phyloP scores from a whole-genome alignment of 2,888 invertebrate species.

The Dioctria linearis region DNA sequence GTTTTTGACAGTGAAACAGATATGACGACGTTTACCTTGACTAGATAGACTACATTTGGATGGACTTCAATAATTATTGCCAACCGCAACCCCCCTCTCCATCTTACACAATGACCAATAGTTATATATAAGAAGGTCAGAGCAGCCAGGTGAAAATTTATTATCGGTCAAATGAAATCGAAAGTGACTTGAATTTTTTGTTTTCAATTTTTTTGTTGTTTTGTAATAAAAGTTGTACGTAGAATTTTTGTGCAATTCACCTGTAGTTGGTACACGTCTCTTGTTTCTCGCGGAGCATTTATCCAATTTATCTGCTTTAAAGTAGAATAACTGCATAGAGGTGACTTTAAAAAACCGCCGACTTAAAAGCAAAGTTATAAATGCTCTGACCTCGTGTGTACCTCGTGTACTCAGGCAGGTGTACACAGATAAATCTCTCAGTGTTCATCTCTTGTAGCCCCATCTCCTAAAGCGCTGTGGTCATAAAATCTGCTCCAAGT shows the following conservation, averaged over 20 bases:
- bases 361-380: background rate
- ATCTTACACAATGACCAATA: background rate
- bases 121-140: constrained; percentile 31
- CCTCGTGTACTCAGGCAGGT: constrained; percentile 7
- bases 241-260: constrained; percentile 22
- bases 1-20: constrained; percentile 6
- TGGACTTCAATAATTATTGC: background rate
- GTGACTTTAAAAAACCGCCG: background rate
- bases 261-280: background rate
- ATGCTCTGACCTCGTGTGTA: constrained; percentile 7
- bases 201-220: too few relatives aligned
- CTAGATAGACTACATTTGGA: background rate
- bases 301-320: background rate
- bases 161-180: background rate
- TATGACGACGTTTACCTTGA: background rate
- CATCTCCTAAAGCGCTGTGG: background rate
- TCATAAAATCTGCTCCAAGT: constrained; percentile 15
- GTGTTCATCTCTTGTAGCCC: too few relatives aligned
- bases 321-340: background rate
- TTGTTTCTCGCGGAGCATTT: background rate
- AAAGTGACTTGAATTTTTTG: background rate
- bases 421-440: constrained; percentile 33
- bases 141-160: constrained; percentile 45
- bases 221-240: background rate
- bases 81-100: too few relatives aligned